A percentile compares a stretch with the other conserved stretches of the same genome.
Evolutionary conservation across 2,113 vertebrate genomes (phyloP).

Genomic region (Mus spicilegus): DNA sequence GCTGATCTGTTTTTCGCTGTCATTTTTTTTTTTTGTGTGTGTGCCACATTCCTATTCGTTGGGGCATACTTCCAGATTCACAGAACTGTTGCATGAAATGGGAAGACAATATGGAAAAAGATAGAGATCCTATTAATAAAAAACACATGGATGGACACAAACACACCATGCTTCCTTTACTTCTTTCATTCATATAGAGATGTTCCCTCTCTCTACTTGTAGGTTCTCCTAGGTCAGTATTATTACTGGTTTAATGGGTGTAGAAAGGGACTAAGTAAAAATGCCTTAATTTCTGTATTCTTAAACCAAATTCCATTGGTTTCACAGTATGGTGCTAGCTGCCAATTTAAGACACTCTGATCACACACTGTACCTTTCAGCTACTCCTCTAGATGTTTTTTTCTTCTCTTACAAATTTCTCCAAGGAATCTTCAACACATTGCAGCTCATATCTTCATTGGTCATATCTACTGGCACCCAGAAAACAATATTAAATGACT

Average conservation of each 20-base stretch:
- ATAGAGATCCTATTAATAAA: conserved; percentile 14
- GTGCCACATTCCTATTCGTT: background rate
- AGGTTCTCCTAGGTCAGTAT: background rate
- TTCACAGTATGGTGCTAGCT: background rate
- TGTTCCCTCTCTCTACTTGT: background rate
- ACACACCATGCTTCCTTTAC: background rate
- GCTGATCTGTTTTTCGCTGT: background rate
- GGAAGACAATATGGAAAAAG: background rate
- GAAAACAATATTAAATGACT: conserved; percentile 25
- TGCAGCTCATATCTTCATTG: conserved; percentile 12
- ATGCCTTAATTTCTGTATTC: conserved; percentile 12
- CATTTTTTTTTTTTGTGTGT: no score
- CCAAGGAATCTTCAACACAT: conserved; percentile 35
- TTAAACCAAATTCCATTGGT: background rate
- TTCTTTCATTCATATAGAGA: conserved; percentile 50
- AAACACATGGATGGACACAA: conserved; percentile 57
- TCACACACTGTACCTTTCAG: conserved; percentile 2
- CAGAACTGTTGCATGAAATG: background rate
- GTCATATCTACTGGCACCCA: conserved; percentile 36
- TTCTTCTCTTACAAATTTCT: conserved; percentile 53
- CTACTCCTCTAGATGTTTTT: background rate
- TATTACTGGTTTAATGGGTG: conserved; percentile 31
- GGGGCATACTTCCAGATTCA: background rate
- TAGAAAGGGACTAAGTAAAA: conserved; percentile 39
- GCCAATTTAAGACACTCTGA: conserved; percentile 51